Evolutionary conservation across 1,140 invertebrate species (phyloP).

Genomic region (Nasonia giraulti): DNA sequence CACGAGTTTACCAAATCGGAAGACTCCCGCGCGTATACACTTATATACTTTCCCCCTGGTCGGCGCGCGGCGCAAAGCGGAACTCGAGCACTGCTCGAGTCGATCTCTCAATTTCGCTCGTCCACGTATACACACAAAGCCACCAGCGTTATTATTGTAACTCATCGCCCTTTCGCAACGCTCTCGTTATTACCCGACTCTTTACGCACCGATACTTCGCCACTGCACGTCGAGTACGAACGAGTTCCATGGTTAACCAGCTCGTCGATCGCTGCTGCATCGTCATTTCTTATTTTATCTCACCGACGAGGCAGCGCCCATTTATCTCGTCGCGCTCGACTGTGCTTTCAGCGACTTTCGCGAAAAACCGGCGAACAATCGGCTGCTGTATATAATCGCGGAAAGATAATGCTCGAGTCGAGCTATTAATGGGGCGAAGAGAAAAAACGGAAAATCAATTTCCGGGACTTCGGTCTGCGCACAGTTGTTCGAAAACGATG

Average conservation of each 20-base stretch:
- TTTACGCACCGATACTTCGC: neutral
- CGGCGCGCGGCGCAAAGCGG: neutral
- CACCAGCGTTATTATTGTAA: neutral
- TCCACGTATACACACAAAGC: neutral
- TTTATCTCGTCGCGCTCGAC: neutral
- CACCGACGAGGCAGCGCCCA: neutral
- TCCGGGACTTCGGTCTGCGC: neutral
- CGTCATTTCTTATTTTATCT: neutral
- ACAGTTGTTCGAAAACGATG: neutral
- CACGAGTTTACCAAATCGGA: neutral
- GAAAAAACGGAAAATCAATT: neutral
- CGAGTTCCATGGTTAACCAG: neutral
- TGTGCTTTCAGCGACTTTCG: neutral
- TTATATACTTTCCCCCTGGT: neutral
- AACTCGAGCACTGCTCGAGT: neutral
- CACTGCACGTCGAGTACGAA: neutral
- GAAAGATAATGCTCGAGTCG: neutral
- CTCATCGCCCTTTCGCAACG: slow-evolving; percentile 35
- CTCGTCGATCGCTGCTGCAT: neutral
- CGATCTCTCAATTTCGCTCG: slow-evolving; percentile 12
- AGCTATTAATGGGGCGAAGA: neutral
- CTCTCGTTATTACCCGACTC: slow-evolving; percentile 12
- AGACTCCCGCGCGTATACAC: too few species aligned
- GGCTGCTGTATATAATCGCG: neutral
- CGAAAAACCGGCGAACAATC: neutral